Percentiles rank a stretch among this genome's conserved stretches.
Conservation (phyloP, 1,140 invertebrate species). For the Leguminivora glycinivorella region DNA sequence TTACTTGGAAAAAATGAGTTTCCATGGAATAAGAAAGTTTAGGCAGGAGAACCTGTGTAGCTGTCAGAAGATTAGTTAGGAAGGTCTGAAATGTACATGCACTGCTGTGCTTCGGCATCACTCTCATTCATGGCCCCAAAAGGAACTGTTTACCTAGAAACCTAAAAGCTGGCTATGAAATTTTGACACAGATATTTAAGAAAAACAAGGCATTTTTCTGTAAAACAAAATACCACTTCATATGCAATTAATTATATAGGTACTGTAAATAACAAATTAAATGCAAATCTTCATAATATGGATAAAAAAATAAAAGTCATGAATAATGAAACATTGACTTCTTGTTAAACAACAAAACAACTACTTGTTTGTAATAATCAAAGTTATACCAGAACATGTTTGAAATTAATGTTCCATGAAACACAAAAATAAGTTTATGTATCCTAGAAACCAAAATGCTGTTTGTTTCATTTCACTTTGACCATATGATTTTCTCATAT, state of each 20-base stretch:
- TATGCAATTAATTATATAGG: slow-evolving; percentile 4
- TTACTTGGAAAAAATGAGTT: slow-evolving; percentile 47
- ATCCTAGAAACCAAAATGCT: not conserved
- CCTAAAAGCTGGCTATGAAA: slow-evolving; percentile 14
- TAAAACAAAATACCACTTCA: slow-evolving; percentile 10
- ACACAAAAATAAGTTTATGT: slow-evolving; percentile 2
- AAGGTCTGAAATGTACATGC: slow-evolving; percentile 5
- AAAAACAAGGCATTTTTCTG: slow-evolving; percentile 10
- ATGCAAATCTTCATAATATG: not conserved
- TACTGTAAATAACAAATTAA: slow-evolving; percentile 1
- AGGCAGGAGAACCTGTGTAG: not conserved
- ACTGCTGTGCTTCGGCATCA: not conserved
- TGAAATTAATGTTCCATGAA: slow-evolving; percentile 37
- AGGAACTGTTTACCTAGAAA: slow-evolving; percentile 19
- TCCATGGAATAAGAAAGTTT: not conserved
- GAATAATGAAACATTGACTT: not conserved
- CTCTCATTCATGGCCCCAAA: not conserved
- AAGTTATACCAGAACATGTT: no score
- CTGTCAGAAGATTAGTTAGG: not conserved
- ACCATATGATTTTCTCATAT: no score
- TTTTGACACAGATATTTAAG: not conserved
- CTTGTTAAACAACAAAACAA: not conserved
- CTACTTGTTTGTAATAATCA: no score
- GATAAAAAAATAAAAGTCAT: not conserved
- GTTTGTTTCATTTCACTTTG: not conserved